Percentiles rank a stretch among this genome's conserved stretches.
These are phyloP conservation scores for Listronotus bonariensis DNA, from an alignment of 1,140 invertebrate species.

Conservation along the genomic window DNA sequence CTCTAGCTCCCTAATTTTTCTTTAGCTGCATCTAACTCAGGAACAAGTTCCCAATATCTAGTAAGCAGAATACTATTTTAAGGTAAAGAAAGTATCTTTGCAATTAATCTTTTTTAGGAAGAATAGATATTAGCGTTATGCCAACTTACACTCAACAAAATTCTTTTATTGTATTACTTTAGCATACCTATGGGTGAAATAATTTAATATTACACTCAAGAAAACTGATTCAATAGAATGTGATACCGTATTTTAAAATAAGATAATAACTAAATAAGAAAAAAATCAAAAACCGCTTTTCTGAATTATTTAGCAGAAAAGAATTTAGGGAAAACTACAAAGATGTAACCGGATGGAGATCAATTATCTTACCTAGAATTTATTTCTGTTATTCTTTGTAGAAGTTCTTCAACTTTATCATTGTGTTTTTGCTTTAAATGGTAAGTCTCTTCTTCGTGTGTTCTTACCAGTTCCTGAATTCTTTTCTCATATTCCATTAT, in stretches of 20 bases:
- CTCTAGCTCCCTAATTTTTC: slow-evolving; percentile 68
- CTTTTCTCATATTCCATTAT: slow-evolving; percentile 73
- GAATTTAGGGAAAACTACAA: no score
- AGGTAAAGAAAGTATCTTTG: not conserved
- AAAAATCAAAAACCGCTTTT: no score
- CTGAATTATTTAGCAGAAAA: no score
- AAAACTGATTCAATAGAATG: no score
- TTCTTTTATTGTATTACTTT: no score
- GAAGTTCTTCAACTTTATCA: slow-evolving; percentile 75
- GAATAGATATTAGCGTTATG: no score
- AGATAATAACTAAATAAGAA: no score
- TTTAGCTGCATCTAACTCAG: slow-evolving; percentile 70
- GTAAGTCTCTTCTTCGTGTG: slow-evolving; percentile 70
- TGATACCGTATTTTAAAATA: no score
- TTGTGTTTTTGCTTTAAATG: slow-evolving; percentile 77
- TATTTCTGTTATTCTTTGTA: slow-evolving; percentile 78
- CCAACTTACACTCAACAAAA: no score
- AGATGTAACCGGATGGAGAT: no score
- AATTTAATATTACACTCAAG: no score
- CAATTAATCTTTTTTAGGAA: not conserved
- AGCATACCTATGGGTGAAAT: no score
- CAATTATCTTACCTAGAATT: slow-evolving; percentile 65
- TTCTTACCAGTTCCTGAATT: slow-evolving; percentile 72
- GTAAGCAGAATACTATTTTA: slow-evolving; percentile 13
- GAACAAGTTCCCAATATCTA: slow-evolving; percentile 71